Conservation (phyloP, 2,888 invertebrate species). For the Cephonodes hylas region DNA sequence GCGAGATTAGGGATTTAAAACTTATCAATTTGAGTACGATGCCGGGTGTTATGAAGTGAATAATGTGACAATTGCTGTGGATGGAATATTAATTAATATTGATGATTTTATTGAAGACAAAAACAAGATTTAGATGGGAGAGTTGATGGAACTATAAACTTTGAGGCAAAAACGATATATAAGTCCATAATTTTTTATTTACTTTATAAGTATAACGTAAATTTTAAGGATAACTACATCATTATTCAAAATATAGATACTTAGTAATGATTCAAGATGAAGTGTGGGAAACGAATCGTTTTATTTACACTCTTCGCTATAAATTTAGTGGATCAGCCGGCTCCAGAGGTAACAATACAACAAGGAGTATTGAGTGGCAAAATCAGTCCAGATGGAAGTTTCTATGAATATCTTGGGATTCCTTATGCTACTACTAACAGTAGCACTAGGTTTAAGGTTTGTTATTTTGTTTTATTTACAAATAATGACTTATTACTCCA, state of each 20-base stretch:
- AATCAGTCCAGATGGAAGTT: conserved; percentile 59
- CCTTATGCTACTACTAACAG: conserved; percentile 64
- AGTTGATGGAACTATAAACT: neutral
- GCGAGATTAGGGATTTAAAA: neutral
- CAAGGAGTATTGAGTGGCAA: conserved; percentile 68
- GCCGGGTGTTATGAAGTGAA: neutral
- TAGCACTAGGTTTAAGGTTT: conserved; percentile 63
- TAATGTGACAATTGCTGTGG: neutral
- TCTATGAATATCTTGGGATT: conserved; percentile 68
- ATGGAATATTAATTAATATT: no score
- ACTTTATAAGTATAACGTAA: no score
- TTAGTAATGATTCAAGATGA: conserved; percentile 39
- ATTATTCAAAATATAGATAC: neutral
- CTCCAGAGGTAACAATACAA: conserved; percentile 61
- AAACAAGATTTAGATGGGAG: no score
- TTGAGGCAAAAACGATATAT: no score
- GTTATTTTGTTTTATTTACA: conserved; percentile 18
- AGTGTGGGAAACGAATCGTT: conserved; percentile 49
- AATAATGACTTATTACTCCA: neutral
- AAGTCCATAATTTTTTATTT: no score
- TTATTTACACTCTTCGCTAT: conserved; percentile 61
- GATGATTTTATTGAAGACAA: no score
- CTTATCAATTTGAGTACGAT: neutral
- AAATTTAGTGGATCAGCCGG: conserved; percentile 67
- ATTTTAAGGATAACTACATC: neutral